Evolutionary conservation across 2,113 vertebrate genomes (phyloP), one percentile per base, ranked within the genome.

Genomic region (Amphiprion percula): DNA sequence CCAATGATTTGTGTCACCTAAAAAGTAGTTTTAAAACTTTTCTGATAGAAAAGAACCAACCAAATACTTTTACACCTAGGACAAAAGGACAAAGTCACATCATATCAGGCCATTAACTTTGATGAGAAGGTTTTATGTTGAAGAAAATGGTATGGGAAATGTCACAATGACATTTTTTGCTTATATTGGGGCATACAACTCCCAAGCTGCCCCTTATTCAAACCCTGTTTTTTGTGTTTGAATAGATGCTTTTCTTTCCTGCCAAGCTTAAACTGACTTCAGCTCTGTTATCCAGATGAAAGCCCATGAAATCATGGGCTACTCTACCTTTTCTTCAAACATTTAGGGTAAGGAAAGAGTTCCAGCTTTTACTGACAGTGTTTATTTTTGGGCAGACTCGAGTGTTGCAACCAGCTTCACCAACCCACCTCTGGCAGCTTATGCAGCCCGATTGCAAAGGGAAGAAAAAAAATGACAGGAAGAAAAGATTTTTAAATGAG

Each of bases 381-480:
- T 83, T 71, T 84, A 78, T 81, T 84, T 84, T 72, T 17, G 50
- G 67, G 11, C 65, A 26, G 30, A 17, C 54, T 37, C 4, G 6
- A 53, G 41, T 3, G 53, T 46, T 17, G 53, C 74, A 63, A 24
- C 24, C 74, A 52, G 21, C 59, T 66, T 63, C 44, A 68, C 12
- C 14, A 16, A 26, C 30, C 3, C n/a, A 15, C 30, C 16, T 11
- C 33, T 71, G 11, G 23, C 56, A 71, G 46, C 44, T 70, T 30
- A n/a, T n/a, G 66, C 53, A 5, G 46, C 56, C 64, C 1, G 58
- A 82, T 70, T 72, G 46, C 49, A 52, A 49, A 52, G 19, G 0
- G 2, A 19, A 19, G 4, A 12, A 62, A 73, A 46, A 60, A 60
- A 14, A 46, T 46, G 14, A 74, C 3, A 4, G 10, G 28, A 61